Base-by-base conservation (phyloP, 2,113 vertebrate genomes). In the Triplophysa dalaica region DNA sequence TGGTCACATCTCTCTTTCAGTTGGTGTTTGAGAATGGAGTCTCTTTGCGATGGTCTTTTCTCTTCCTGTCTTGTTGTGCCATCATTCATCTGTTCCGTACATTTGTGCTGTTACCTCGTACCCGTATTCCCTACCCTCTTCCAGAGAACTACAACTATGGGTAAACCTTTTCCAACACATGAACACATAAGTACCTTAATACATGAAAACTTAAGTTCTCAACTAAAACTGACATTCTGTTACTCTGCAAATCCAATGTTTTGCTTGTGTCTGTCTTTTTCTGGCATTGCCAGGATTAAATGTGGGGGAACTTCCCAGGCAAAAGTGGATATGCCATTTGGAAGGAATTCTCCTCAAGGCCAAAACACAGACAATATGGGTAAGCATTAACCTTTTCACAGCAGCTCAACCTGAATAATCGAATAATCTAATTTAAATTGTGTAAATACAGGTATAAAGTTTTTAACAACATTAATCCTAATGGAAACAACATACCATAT, bases 21-120 rank as follows among this genome's bases (percentile, higher is more conserved):
- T 64, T 98, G 85, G 84, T 98, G 58, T 87, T 93, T 0, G 93
- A 96, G 83, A 78, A 4, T 0, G 93, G 90, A 8, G 48, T 96
- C 65, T 89, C 91, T 21, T 87, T 99, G 62, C 87, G 41, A 1
- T 5, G 82, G 69, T 93, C 92, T 83, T 97, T 97, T 91, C 82
- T 97, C 81, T 95, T 95, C 85, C 80, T 98, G 68, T 93, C 95
- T 0, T 65, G 88, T 80, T 97, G 94, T 85, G 91, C 94, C 0
- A 0, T 74, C 81, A 78, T 94, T 88, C 97, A 97, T 29, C 60
- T 97, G 4, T 75, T 91, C 41, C 94, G 95, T 11, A 98, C 96
- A 11, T 85, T 98, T 69, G 91, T 98, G 80, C 89, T 99, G 79
- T 86, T 99, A 91, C 97, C 96, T 0, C 83, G 73, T 66, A 85